Conservation (phyloP, 2,888 invertebrate species). For the Erebia epiphron region DNA sequence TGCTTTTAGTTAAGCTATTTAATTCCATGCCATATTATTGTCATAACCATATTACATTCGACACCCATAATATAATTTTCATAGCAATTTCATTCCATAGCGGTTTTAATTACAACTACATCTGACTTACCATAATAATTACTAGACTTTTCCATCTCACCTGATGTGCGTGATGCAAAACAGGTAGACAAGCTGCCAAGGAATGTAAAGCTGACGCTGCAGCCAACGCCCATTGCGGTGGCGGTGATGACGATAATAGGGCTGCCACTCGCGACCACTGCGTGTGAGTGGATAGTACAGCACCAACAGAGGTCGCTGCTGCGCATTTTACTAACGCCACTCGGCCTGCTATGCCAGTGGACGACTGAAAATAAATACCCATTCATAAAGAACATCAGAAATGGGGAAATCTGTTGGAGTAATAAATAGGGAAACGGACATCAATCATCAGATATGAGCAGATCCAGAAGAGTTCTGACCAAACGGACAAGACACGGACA, state of each 20-base stretch:
- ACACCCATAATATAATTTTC: too few species aligned
- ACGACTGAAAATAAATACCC: constrained; percentile 49
- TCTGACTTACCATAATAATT: neutral
- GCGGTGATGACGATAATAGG: constrained; percentile 54
- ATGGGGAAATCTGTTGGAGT: neutral
- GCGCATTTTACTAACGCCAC: constrained; percentile 53
- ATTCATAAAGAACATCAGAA: neutral
- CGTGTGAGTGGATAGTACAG: constrained; percentile 54
- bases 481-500: neutral
- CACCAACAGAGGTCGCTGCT: constrained; percentile 49
- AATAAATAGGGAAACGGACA: neutral
- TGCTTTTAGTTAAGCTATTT: too few species aligned
- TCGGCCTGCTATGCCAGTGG: constrained; percentile 63
- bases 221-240: constrained; percentile 49
- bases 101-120: too few species aligned
- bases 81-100: too few species aligned
- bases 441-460: neutral
- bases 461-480: neutral
- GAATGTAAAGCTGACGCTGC: constrained; percentile 55
- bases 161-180: constrained; percentile 49
- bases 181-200: constrained; percentile 55
- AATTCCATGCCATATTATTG: too few species aligned
- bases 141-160: constrained; percentile 2
- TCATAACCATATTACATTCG: too few species aligned
- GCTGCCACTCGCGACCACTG: constrained; percentile 51